A percentile compares a stretch with the other conserved stretches of the same genome.
Evolutionary conservation across 2,797 vertebrate species (phyloP).

Genomic region (Cephalopachus bancanus): DNA sequence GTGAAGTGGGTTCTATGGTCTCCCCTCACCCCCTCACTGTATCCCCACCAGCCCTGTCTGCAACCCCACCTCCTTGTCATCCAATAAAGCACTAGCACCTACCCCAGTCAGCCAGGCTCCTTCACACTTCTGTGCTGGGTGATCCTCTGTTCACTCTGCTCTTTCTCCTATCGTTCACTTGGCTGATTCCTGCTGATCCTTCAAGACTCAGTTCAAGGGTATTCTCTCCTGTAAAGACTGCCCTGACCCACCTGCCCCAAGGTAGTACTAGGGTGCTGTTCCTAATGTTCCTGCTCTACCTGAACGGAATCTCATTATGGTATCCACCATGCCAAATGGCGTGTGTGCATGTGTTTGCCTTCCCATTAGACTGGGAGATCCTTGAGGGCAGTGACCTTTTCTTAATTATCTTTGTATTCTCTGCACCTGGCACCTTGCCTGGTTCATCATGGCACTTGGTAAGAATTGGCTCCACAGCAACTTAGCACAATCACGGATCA

Average conservation of each 20-base stretch:
- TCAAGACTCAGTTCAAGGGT: background rate
- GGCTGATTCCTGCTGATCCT: conserved; percentile 28
- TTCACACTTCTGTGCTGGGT: background rate
- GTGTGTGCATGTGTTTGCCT: conserved; percentile 58
- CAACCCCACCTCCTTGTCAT: background rate
- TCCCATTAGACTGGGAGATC: conserved; percentile 58
- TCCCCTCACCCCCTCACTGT: background rate
- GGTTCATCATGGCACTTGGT: background rate
- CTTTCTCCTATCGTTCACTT: conserved; percentile 26
- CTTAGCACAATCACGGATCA: background rate
- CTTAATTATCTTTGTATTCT: conserved; percentile 69
- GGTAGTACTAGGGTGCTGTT: background rate
- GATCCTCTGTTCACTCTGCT: background rate
- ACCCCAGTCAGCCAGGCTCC: background rate
- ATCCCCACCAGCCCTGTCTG: background rate
- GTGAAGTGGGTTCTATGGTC: background rate
- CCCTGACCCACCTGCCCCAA: conserved; percentile 13
- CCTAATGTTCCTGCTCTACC: background rate
- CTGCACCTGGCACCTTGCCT: conserved; percentile 65
- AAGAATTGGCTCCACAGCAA: background rate
- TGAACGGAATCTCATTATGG: conserved; percentile 42
- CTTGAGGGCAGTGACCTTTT: conserved; percentile 65
- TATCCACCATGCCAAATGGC: conserved; percentile 23
- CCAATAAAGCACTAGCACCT: background rate
- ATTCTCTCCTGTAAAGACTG: background rate